Evolutionary conservation across 37 sponge, comb jelly and placozoan genomes (phyloP), one percentile per base, ranked within the genome.

Genomic region (Bolinopsis microptera): DNA sequence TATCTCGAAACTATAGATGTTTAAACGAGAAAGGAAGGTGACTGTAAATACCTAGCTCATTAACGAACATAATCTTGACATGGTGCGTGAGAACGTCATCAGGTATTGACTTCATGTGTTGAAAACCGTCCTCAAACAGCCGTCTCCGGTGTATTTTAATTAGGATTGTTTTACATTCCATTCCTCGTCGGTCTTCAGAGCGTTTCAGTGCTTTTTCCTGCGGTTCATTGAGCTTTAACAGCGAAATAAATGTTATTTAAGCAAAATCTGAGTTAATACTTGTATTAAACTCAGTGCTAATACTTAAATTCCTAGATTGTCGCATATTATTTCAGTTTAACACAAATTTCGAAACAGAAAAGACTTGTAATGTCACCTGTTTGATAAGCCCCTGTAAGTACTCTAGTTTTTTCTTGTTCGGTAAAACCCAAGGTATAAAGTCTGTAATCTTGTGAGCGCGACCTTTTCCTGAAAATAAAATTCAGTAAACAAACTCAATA

Each of bases 1-100:
- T n/a, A n/a, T n/a, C n/a, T n/a, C n/a, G n/a, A n/a, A n/a, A n/a
- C n/a, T n/a, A n/a, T n/a, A n/a, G n/a, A n/a, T n/a, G n/a, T n/a
- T n/a, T n/a, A n/a, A n/a, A n/a, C n/a, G n/a, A n/a, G n/a, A n/a
- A n/a, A n/a, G n/a, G n/a, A n/a, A n/a, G n/a, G n/a, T n/a, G n/a
- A n/a, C n/a, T n/a, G n/a, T n/a, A n/a, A n/a, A 23, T 28, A 72
- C 75, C 75, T 3, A 30, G 26, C 31, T 86, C 90, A 23, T 86
- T 86, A 27, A 86, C 90, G 31, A 86, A 86, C 90, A 86, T 86
- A 30, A 86, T 86, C 90, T 86, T 86, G n/a, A 86, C 61, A 27
- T 86, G 8, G 30, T 86, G 90, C 24, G 13, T 86, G 36, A 86
- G 61, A 26, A 38, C 22, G 26, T 41, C 90, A 23, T 86, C 35